Evolutionary conservation across 2,888 invertebrate genomes (phyloP).

Genomic region (Digitonthophagus gazella): DNA sequence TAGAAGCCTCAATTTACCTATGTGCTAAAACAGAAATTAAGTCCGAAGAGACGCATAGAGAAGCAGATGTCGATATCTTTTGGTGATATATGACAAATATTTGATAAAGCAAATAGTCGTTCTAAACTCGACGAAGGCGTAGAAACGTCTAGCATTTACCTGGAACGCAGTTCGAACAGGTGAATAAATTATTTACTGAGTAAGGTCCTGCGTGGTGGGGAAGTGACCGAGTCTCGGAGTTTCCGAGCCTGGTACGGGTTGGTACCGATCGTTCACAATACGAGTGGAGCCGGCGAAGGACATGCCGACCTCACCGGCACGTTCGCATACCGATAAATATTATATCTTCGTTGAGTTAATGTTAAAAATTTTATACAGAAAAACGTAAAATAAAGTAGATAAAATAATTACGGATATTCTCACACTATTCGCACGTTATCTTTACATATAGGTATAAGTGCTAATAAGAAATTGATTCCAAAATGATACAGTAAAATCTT

Average conservation of each 20-base stretch:
- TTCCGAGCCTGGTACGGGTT: slow-evolving; percentile 41
- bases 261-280: slow-evolving; percentile 35
- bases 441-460: too few relatives aligned
- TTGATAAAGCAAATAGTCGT: too few relatives aligned
- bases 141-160: slow-evolving; percentile 1
- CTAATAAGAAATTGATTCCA: too few relatives aligned
- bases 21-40: too few relatives aligned
- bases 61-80: background rate
- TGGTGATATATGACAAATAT: background rate
- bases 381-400: too few relatives aligned
- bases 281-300: slow-evolving; percentile 38
- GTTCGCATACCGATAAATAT: slow-evolving; percentile 12
- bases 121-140: too few relatives aligned
- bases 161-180: slow-evolving; percentile 21
- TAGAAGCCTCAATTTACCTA: too few relatives aligned
- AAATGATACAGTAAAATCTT: too few relatives aligned
- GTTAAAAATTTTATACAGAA: background rate
- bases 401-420: too few relatives aligned
- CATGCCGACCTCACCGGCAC: slow-evolving; percentile 30
- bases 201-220: slow-evolving; percentile 34
- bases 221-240: slow-evolving; percentile 33
- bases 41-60: too few relatives aligned
- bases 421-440: too few relatives aligned
- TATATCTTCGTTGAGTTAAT: background rate
- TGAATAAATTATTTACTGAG: slow-evolving; percentile 28